A percentile compares a stretch with the other conserved stretches of the same genome.
Evolutionary conservation across 2,113 vertebrate genomes (phyloP).

Genomic region (Alligator mississippiensis): DNA sequence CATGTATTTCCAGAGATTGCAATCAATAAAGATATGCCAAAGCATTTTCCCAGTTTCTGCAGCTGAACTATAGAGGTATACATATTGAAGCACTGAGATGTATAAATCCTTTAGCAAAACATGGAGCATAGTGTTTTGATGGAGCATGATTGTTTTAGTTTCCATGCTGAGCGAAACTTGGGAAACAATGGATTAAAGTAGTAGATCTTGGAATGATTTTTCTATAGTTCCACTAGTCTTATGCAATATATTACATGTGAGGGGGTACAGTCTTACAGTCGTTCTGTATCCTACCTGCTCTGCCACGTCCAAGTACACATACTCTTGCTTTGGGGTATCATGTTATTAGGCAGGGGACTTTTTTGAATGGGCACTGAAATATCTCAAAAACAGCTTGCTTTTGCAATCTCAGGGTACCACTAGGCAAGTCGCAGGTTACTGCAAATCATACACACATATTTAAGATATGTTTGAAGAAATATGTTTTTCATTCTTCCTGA

Average conservation of each 20-base stretch:
- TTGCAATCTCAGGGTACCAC: background rate
- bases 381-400: background rate
- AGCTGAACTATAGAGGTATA: background rate
- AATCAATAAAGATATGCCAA: too few relatives aligned
- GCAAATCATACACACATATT: background rate
- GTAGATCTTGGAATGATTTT: background rate
- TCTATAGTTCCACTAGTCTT: background rate
- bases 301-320: background rate
- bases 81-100: background rate
- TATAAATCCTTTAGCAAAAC: background rate
- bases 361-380: background rate
- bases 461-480: background rate
- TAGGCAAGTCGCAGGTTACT: background rate
- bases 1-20: too few relatives aligned
- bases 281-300: background rate
- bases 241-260: accelerated
- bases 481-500: background rate
- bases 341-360: too few relatives aligned
- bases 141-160: background rate
- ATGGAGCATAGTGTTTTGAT: too few relatives aligned
- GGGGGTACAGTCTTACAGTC: background rate
- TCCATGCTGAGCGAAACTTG: background rate
- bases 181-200: background rate
- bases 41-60: background rate
- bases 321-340: background rate